Evolutionary conservation across 2,113 vertebrate species (phyloP).

Genomic region (Menura novaehollandiae): DNA sequence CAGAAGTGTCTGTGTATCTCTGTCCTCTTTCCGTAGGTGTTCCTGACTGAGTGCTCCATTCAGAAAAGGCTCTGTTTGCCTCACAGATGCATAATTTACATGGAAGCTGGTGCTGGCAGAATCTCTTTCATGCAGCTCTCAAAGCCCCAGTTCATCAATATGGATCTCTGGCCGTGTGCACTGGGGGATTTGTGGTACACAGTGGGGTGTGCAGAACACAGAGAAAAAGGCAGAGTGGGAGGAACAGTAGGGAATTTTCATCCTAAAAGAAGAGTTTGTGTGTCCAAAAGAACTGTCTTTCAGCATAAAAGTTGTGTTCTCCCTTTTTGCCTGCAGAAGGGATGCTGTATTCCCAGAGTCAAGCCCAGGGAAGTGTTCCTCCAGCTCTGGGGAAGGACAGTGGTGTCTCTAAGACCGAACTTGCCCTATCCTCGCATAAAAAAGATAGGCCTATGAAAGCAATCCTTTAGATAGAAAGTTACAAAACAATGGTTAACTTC

Average conservation of each 20-base stretch:
- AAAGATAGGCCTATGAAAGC: background rate
- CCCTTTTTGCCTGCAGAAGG: background rate
- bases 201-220: background rate
- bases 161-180: background rate
- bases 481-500: background rate
- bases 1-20: background rate
- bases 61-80: background rate
- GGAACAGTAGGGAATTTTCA: background rate
- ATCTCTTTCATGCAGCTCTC: background rate
- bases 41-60: background rate
- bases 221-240: background rate
- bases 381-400: accelerated
- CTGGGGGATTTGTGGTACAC: background rate
- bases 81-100: background rate
- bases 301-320: background rate
- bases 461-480: background rate
- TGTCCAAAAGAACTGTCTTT: background rate
- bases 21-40: background rate
- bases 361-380: accelerated
- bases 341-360: background rate
- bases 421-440: background rate
- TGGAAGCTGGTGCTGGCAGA: background rate
- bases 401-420: background rate
- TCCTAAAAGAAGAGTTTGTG: background rate
- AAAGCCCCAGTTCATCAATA: conserved; percentile 27